A percentile compares a stretch with the other conserved stretches of the same genome.
Evolutionary conservation across 2,113 vertebrate species (phyloP).

Genomic region (Hemiscyllium ocellatum): DNA sequence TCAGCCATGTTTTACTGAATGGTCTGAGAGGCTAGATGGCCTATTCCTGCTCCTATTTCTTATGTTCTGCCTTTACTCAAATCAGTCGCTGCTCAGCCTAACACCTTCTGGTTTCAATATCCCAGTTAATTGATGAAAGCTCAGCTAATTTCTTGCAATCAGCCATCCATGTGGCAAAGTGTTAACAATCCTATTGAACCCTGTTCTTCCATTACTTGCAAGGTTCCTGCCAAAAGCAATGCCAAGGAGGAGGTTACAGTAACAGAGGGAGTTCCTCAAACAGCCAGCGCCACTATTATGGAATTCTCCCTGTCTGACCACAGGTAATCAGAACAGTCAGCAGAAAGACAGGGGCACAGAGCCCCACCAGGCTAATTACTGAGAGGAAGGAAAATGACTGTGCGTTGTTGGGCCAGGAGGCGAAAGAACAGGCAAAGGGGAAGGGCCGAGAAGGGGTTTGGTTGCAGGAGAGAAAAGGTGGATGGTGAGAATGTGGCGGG

Average conservation of each 20-base stretch:
- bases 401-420: background rate
- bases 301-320: background rate
- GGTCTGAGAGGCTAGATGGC: too few relatives aligned
- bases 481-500: background rate
- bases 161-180: background rate
- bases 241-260: background rate
- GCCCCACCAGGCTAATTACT: background rate
- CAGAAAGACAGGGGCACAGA: background rate
- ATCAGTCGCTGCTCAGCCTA: background rate
- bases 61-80: background rate
- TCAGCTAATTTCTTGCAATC: background rate
- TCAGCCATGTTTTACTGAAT: too few relatives aligned
- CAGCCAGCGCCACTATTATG: background rate
- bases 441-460: background rate
- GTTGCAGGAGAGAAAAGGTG: too few relatives aligned
- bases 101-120: background rate
- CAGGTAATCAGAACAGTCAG: background rate
- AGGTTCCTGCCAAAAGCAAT: background rate
- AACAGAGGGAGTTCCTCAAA: background rate
- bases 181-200: background rate
- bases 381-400: background rate
- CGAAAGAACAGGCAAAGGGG: background rate
- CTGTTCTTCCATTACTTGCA: background rate
- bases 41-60: too few relatives aligned
- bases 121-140: background rate